Evolutionary conservation across 2,797 vertebrate genomes (phyloP), one percentile per base, ranked within the genome.

Genomic region (Fringilla coelebs): DNA sequence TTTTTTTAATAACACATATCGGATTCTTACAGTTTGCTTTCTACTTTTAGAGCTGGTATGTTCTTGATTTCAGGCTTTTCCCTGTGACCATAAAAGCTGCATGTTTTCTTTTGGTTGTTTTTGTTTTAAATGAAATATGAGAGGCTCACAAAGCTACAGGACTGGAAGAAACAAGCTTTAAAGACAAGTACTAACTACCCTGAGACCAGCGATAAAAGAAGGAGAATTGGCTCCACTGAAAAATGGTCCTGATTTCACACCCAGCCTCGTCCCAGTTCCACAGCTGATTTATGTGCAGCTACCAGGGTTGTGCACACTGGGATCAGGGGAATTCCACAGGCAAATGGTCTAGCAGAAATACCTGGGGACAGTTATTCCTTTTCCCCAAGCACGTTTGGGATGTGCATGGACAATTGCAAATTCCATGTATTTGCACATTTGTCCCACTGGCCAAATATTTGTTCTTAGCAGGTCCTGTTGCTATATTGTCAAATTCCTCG

Each of bases 21-120:
- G 15, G 14, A 90, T 93, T 93, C 80, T 96, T 97, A 92, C 92
- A 91, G 88, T 89, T 96, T 94, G 49, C 80, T 88, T 97, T 93
- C 91, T 96, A 82, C 85, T 95, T 95, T 95, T 93, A 95, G 74
- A 83, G 65, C 72, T 48, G 40, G 68, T 85, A 52, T 74, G 65
- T 90, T 97, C 91, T 94, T 90, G 72, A 89, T 96, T 96, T 96
- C 60, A 84, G 60, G 76, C 70, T 92, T 96, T 95, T 96, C 57
- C 78, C 40, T 58, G 62, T 74, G 93, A 92, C 85, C 58, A 38
- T 85, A 91, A 94, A 80, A 87, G 61, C 83, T 80, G 65, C 43
- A 48, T 66, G 51, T 84, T 91, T 94, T 79, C 81, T 88, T 95
- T 92, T 49, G 67, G 26, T 54, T 93, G 54, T 66, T 93, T 93